These are phyloP conservation scores for Synergus japonicus DNA, from an alignment of 2,888 invertebrate genomes.

Conservation along the genomic window DNA sequence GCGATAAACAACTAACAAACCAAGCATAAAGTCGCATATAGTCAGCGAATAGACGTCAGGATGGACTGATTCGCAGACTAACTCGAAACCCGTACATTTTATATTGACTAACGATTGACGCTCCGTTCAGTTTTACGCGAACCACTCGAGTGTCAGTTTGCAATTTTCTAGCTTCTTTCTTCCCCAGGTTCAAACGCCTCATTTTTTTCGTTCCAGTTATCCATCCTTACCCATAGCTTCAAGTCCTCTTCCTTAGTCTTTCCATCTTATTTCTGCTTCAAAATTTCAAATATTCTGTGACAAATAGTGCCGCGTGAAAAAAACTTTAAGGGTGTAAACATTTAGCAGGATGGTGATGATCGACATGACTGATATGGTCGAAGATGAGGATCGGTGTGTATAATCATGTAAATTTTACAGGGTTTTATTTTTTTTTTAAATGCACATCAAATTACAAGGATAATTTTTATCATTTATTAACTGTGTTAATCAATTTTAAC, in stretches of 20 bases:
- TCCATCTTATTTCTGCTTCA: neutral
- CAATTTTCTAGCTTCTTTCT: neutral
- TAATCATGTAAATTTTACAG: neutral
- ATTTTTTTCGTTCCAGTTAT: neutral
- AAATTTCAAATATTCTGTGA: neutral
- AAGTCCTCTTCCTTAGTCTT: neutral
- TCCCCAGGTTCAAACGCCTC: neutral
- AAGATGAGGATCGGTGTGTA: conserved; percentile 74
- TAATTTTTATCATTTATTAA: neutral
- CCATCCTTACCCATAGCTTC: neutral
- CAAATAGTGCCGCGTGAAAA: neutral
- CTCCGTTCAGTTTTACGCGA: conserved; percentile 33
- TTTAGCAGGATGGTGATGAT: conserved; percentile 74
- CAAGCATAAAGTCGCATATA: neutral
- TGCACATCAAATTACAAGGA: no score
- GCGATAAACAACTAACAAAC: conserved; percentile 34
- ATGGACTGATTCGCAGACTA: conserved; percentile 8
- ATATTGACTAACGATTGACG: conserved; percentile 10
- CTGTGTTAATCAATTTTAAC: neutral
- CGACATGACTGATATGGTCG: conserved; percentile 73
- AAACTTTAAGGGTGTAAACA: conserved; percentile 2
- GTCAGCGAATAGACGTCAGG: conserved; percentile 17
- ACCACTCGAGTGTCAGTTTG: conserved; percentile 25
- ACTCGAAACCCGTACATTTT: conserved; percentile 10
- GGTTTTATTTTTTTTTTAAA: no score